These are phyloP conservation scores for Limnephilus rhombicus DNA, from an alignment of 2,888 invertebrate species.

Conservation along the genomic window DNA sequence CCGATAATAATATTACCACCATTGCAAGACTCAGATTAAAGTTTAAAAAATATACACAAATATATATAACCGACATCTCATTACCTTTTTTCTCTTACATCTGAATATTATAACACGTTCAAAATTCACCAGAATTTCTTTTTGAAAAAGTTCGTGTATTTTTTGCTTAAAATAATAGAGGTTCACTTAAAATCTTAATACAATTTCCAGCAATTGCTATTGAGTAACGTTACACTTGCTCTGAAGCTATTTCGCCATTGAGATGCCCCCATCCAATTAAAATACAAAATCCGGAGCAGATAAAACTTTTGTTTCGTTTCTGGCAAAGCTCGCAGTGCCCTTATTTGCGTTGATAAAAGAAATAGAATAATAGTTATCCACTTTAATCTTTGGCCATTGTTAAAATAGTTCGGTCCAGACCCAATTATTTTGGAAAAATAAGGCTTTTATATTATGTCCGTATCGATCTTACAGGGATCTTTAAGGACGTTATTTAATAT, in stretches of 20 bases:
- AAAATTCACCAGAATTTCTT: background rate
- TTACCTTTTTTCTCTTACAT: background rate
- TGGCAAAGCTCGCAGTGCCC: constrained; percentile 7
- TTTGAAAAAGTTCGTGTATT: background rate
- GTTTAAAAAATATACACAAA: too few species aligned
- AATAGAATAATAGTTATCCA: background rate
- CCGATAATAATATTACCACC: too few species aligned
- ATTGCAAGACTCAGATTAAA: too few species aligned
- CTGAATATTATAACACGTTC: too few species aligned
- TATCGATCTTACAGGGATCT: background rate
- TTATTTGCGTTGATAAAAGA: background rate
- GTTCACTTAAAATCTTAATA: background rate
- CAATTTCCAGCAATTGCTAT: background rate
- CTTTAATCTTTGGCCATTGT: constrained; percentile 1
- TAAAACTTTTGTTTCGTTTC: constrained; percentile 10
- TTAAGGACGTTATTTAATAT: background rate
- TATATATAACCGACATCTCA: too few species aligned
- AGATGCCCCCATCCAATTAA: constrained; percentile 39
- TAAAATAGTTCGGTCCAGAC: background rate
- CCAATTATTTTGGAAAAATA: background rate
- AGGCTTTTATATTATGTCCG: background rate
- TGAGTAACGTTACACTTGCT: background rate
- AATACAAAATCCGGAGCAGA: background rate
- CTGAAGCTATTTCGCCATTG: background rate
- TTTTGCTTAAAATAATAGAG: background rate